Conservation (phyloP, 2,113 vertebrate species). For the Sylvia atricapilla region DNA sequence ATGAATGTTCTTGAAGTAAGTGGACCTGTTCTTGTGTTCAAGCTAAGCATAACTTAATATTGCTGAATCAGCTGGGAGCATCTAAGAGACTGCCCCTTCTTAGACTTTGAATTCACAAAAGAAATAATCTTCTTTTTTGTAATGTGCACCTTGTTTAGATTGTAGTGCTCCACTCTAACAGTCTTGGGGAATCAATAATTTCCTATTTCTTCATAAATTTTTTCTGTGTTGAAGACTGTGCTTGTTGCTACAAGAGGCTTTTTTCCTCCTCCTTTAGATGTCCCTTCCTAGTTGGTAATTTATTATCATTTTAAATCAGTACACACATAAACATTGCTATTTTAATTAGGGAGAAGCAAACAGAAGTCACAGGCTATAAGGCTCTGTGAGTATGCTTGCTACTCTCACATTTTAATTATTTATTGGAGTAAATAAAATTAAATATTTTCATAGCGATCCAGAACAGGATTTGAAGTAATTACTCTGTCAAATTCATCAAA, state of each 20-base stretch:
- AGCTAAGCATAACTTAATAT: background rate
- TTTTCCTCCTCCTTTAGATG: conserved; percentile 12
- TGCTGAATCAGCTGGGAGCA: background rate
- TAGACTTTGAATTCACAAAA: background rate
- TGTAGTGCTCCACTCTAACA: background rate
- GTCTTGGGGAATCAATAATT: background rate
- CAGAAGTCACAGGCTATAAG: conserved; percentile 74
- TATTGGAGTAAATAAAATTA: conserved; percentile 86
- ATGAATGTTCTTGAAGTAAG: background rate
- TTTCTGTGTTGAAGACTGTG: background rate
- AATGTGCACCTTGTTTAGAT: background rate
- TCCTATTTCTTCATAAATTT: background rate
- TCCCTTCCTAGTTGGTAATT: conserved; percentile 58
- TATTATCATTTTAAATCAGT: conserved; percentile 71
- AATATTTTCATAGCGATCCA: conserved; percentile 82
- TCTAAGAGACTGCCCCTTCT: background rate
- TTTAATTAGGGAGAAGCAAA: conserved; percentile 84
- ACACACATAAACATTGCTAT: conserved; percentile 71
- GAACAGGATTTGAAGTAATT: conserved; percentile 85
- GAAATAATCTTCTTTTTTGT: background rate
- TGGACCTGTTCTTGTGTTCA: background rate
- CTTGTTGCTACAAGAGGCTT: background rate
- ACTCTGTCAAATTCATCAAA: conserved; percentile 87
- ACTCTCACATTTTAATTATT: conserved; percentile 80
- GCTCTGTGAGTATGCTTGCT: conserved; percentile 64